phyloP scores from a whole-genome alignment of 2,888 invertebrate genomes.

The Cantharis lateralis region DNA sequence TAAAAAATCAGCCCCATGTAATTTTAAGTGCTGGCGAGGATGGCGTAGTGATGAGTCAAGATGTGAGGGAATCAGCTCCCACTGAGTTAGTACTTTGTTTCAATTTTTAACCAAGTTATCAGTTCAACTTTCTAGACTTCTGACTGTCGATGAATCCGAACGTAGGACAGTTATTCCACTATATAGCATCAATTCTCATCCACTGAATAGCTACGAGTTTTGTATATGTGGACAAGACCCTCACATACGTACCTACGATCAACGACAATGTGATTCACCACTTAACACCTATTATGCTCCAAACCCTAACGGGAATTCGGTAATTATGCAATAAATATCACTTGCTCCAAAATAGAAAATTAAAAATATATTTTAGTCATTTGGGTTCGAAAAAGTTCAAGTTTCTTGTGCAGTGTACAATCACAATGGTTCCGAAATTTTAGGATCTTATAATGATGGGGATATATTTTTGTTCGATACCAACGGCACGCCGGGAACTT shows the following conservation, averaged over 20 bases:
- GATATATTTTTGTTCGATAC: slow-evolving; percentile 88
- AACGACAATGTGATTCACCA: slow-evolving; percentile 57
- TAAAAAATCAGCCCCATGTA: slow-evolving; percentile 75
- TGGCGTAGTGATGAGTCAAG: slow-evolving; percentile 78
- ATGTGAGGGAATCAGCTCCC: slow-evolving; percentile 74
- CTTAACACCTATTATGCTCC: slow-evolving; percentile 46
- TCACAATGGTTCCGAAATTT: slow-evolving; percentile 85
- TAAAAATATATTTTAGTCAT: background rate
- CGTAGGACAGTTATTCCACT: slow-evolving; percentile 69
- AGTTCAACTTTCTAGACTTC: background rate
- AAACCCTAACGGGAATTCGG: slow-evolving; percentile 11
- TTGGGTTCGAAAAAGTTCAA: slow-evolving; percentile 56
- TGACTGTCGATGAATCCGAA: background rate
- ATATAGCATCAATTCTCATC: slow-evolving; percentile 87
- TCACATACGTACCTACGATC: slow-evolving; percentile 77
- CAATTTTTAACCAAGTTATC: background rate
- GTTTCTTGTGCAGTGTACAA: slow-evolving; percentile 92
- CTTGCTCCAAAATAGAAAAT: background rate
- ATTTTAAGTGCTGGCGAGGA: slow-evolving; percentile 90
- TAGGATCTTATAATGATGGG: slow-evolving; percentile 94
- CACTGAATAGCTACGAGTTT: slow-evolving; percentile 75
- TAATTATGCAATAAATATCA: background rate
- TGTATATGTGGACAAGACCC: slow-evolving; percentile 84
- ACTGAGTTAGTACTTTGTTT: slow-evolving; percentile 58
- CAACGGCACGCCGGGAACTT: slow-evolving; percentile 58